These are phyloP conservation scores for Chinchilla lanigera DNA, from an alignment of 2,113 vertebrate species.

Conservation along the genomic window DNA sequence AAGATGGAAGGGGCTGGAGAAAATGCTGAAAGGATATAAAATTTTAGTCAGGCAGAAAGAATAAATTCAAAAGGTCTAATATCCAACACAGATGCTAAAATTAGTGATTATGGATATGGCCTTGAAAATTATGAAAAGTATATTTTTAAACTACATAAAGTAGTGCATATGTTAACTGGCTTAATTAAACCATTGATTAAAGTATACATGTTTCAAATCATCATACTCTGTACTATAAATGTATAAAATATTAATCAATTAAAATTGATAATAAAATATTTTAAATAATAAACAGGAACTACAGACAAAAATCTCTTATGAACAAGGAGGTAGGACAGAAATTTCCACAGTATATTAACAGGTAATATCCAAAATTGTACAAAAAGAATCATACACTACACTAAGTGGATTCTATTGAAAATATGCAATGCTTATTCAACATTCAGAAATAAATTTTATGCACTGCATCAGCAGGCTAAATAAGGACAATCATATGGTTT, in stretches of 20 bases:
- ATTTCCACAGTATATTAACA: background rate
- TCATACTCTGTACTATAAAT: background rate
- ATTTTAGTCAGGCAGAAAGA: background rate
- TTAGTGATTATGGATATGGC: too few relatives aligned
- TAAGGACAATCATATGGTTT: background rate
- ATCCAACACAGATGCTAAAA: background rate
- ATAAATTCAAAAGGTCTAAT: background rate
- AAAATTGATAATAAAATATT: background rate
- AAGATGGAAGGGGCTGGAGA: background rate
- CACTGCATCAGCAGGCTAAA: background rate
- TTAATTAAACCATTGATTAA: background rate
- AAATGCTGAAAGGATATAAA: background rate
- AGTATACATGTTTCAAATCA: background rate
- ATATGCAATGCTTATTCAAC: background rate
- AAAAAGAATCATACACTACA: background rate
- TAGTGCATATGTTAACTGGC: background rate
- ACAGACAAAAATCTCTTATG: background rate
- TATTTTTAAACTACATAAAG: background rate
- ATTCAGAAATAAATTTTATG: background rate
- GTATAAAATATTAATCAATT: background rate
- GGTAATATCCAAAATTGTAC: background rate
- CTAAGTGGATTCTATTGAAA: background rate
- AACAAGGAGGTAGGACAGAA: background rate
- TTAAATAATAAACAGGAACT: background rate
- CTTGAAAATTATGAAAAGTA: background rate